Evolutionary conservation across 2,888 invertebrate species (phyloP), one percentile per base, ranked within the genome.

Genomic region (Agriopis marginaria): DNA sequence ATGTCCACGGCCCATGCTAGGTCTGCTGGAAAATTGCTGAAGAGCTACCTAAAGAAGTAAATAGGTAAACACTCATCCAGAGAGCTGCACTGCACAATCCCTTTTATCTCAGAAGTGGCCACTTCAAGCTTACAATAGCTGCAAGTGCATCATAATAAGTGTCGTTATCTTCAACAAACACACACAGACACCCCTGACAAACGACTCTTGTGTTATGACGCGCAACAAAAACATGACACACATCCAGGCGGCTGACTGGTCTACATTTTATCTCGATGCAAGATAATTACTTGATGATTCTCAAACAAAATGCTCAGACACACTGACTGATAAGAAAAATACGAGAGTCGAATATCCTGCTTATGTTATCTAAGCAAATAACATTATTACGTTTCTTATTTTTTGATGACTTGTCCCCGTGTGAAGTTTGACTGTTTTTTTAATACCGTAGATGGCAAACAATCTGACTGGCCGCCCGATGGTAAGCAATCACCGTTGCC

Each of bases 101-200:
- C 12, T 11, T 17, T 47, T 54, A 66, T 66, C 44, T 45, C 42
- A 55, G 44, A 62, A 66, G 66, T 66, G 55, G 47, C 45, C 66
- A 66, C 66, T 66, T 66, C 10, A 44, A n/a, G n/a, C 17, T 12
- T n/a, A 54, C 49, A 61, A 61, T 55, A 50, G 17, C 23, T 61
- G 49, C 47, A 55, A 55, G 61, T 67, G 50, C 56, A 66, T 50
- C 32, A 55, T 17, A 60, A 49, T 49, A 10, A 6, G 5, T 39
- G 49, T 32, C n/a, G 12, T 45, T 60, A 49, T 58, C 65, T 51
- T 45, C 65, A 14, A 42, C 39, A 59, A 58, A 59, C 51, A 53
- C 14, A 50, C 39, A 39, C 39, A 40, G n/a, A 44, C 42, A 56
- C 10, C 56, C 8, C 17, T 63, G 63, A 55, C 55, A 40, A 56